Evolutionary conservation across 2,888 invertebrate genomes (phyloP), one percentile per base, ranked within the genome.

Genomic region (Limnephilus marmoratus): DNA sequence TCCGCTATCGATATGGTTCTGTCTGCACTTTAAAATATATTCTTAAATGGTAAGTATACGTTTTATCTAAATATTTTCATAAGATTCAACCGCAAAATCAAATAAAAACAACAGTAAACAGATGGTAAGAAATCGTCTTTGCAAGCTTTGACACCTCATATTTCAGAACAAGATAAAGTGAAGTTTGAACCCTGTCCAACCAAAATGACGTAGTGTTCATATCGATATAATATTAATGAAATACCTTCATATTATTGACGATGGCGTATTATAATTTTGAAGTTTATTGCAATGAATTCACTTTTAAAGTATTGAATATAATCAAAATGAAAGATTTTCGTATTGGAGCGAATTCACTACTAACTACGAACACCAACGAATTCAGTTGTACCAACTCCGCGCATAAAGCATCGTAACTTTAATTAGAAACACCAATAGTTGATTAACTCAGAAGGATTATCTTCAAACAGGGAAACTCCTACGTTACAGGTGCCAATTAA

Each of bases 401-500:
- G 80, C 88, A 89, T 80, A 89, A 37, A 89, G 37, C 88, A 34
- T 31, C 37, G 88, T 80, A 37, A 37, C 80, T 89, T 89, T 89
- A 89, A 89, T 89, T 89, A 89, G 88, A 89, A 89, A 80, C 88
- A 89, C 88, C 88, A 81, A 89, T 89, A 81, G 88, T 89, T 89
- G 88, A 89, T 89, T 89, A 89, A 89, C 80, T 80, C 81, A 13
- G 34, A 80, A 89, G 88, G 80, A 89, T 89, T 89, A 89, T 89
- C 41, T 89, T 89, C 88, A 89, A 68, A 89, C 88, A 37, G 88
- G 49, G 88, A 89, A 89, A 89, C 88, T 89, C 85, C 68, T 82
- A 81, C 49, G 31, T 45, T 90, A 81, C 91, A 90, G 85, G 88
- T 91, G 87, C 92, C 90, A 92, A 92, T 92, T 92, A 91, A 92